These are phyloP conservation scores for Cryptus viduatorius DNA, from an alignment of 2,888 invertebrate species.

Conservation along the genomic window DNA sequence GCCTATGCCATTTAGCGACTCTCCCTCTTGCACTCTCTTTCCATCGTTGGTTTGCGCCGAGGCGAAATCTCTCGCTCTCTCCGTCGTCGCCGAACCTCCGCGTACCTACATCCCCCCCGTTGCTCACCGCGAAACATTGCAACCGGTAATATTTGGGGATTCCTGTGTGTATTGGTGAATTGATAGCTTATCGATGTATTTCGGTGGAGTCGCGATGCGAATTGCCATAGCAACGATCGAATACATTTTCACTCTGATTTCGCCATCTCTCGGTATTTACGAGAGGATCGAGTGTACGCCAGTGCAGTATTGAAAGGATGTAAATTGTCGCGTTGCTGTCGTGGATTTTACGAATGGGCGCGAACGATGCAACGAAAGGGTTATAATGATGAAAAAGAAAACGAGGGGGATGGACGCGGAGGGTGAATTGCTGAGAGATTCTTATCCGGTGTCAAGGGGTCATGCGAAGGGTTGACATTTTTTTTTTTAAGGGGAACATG, in stretches of 20 bases:
- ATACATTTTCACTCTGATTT: constrained; percentile 78
- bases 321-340: constrained; percentile 43
- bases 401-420: constrained; percentile 19
- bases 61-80: constrained; percentile 43
- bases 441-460: constrained; percentile 1
- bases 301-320: constrained; percentile 23
- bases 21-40: constrained; percentile 32
- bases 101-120: neutral
- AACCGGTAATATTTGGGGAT: constrained; percentile 69
- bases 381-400: constrained; percentile 19
- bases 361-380: constrained; percentile 26
- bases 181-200: constrained; percentile 80
- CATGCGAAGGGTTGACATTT: constrained; percentile 8
- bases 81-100: constrained; percentile 2
- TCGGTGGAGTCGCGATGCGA: constrained; percentile 71
- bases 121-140: constrained; percentile 67
- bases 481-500: constrained; percentile 4
- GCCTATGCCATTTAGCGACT: constrained; percentile 37
- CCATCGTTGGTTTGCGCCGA: constrained; percentile 42
- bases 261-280: neutral
- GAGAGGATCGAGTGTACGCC: neutral
- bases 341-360: constrained; percentile 9
- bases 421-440: constrained; percentile 17
- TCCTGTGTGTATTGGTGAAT: constrained; percentile 72
- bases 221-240: constrained; percentile 81